A percentile compares a stretch with the other conserved stretches of the same genome.
phyloP scores from a whole-genome alignment of 2,113 vertebrate species.

The Pholis gunnellus region DNA sequence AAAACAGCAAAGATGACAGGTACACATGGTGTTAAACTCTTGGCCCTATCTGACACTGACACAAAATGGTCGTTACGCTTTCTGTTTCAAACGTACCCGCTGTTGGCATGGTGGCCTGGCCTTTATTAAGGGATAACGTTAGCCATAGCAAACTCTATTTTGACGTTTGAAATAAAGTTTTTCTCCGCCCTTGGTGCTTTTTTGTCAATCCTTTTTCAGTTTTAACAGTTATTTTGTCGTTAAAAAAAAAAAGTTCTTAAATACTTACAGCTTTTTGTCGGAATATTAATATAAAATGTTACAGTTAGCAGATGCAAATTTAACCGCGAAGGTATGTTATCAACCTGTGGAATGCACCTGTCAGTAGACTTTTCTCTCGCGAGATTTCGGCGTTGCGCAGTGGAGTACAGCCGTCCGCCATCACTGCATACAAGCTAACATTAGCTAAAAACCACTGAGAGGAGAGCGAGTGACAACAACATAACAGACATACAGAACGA shows the following conservation, averaged over 20 bases:
- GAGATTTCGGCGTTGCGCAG: conserved; percentile 75
- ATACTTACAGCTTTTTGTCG: background rate
- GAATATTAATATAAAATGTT: background rate
- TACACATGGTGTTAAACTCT: background rate
- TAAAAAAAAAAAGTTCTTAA: background rate
- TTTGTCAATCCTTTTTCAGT: background rate
- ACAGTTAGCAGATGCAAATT: background rate
- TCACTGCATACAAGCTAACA: conserved; percentile 73
- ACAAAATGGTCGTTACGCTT: background rate
- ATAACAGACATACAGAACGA: conserved; percentile 53
- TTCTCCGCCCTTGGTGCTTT: background rate
- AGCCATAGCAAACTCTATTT: background rate
- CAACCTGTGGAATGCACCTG: conserved; percentile 72
- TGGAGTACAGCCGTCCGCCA: conserved; percentile 77
- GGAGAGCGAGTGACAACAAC: conserved; percentile 71
- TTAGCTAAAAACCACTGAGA: conserved; percentile 61
- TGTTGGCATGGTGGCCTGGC: background rate
- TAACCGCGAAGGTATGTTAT: background rate
- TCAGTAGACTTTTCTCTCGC: conserved; percentile 68
- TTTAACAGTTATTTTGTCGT: background rate
- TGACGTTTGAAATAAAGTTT: conserved; percentile 2
- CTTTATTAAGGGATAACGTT: background rate
- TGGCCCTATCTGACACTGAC: background rate
- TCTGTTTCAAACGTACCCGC: background rate
- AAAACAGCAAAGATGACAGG: conserved; percentile 27